Base-by-base conservation (phyloP, 2,113 vertebrate genomes). In the Tupaia chinensis region DNA sequence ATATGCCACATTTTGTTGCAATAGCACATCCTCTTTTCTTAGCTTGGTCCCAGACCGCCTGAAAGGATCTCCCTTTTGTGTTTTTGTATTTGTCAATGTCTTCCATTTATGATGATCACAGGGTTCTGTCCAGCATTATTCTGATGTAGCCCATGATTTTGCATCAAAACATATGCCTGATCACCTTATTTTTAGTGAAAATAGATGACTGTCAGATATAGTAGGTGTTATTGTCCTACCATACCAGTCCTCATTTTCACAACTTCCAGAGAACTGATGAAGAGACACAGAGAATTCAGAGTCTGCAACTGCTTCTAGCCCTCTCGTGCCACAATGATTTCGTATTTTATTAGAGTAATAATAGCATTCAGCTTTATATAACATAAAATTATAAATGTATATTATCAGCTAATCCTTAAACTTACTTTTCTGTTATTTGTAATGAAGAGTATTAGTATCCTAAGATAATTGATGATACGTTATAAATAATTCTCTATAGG, bases 381-480 rank as follows among this genome's bases (percentile, higher is more conserved):
- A 4, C 63, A 82, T 78, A 56, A 63, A 66, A 79, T 94, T 82
- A 78, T 61, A 96, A 93, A 54, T 82, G 14, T 9, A 58, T 53
- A 34, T 66, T 77, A 53, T 1, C 44, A 84, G 4, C 7, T 20
- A 69, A 74, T 93, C 4, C 23, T 58, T 78, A 84, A 58, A 10
- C 16, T 84, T 23, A 63, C 8, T 84, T 96, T 83, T 27, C 22
- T 82, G 54, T 74, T 79, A 77, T 63, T 87, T 95, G 96, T 72
- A 92, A 44, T 29, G 15, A 1, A 86, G 17, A 34, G 9, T 60
- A 90, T 88, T 3, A 12, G 4, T 27, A 19, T 91, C 25, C 72
- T 90, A 9, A 34, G 60, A 73, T 44, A 85, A 66, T 54, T 89
- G 19, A 77, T 32, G 2, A n/a, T 66, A 7, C 72, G 1, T 79